Evolutionary conservation across 1,140 invertebrate genomes (phyloP).

Genomic region (Cotesia typhae): DNA sequence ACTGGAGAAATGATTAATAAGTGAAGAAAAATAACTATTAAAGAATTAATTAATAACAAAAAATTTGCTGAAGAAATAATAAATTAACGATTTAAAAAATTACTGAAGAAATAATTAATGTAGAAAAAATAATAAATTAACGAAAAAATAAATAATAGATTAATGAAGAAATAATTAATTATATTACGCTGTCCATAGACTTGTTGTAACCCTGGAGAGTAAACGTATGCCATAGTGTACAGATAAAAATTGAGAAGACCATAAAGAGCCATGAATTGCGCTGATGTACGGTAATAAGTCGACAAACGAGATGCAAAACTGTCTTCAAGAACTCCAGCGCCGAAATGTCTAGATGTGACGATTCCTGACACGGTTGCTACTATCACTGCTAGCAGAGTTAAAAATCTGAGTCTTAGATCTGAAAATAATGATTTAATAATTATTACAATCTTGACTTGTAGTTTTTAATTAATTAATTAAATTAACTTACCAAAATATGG

Average conservation of each 20-base stretch:
- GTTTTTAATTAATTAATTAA: conserved; percentile 16
- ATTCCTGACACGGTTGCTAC: conserved; percentile 81
- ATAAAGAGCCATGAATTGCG: conserved; percentile 94
- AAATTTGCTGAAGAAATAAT: no score
- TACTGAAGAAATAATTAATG: no score
- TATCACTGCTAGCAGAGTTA: conserved; percentile 86
- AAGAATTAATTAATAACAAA: background rate
- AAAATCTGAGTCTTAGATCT: conserved; percentile 93
- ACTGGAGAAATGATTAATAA: background rate
- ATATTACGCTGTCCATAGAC: conserved; percentile 76
- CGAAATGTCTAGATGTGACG: conserved; percentile 85
- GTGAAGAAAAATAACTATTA: background rate
- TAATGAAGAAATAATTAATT: no score
- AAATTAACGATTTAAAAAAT: no score
- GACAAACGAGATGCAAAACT: conserved; percentile 90
- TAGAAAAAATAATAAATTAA: background rate
- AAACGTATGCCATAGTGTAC: conserved; percentile 94
- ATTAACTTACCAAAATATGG: conserved; percentile 87
- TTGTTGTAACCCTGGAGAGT: conserved; percentile 84
- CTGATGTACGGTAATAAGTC: conserved; percentile 88
- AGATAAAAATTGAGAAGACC: conserved; percentile 95
- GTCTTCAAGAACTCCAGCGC: conserved; percentile 88
- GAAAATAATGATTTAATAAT: conserved; percentile 33
- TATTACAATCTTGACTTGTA: background rate
- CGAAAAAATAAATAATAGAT: conserved; percentile 29